A percentile compares a stretch with the other conserved stretches of the same genome.
Conservation (phyloP, 2,797 vertebrate genomes). For the Arrhamphus sclerolepis region DNA sequence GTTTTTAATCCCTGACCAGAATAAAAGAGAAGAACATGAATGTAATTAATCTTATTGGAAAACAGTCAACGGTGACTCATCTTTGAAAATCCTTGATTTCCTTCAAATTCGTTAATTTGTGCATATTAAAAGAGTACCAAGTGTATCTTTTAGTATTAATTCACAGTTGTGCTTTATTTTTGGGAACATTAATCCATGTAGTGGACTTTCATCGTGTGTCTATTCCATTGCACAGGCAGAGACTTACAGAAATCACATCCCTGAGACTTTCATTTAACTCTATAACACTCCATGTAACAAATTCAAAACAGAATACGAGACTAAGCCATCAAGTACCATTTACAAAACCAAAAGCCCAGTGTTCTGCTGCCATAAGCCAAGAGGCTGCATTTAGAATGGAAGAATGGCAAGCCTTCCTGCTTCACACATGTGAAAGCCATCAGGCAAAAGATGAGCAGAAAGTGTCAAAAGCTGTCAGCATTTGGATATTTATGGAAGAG, state of each 20-base stretch:
- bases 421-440: constrained; percentile 78
- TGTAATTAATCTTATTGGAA: constrained; percentile 5
- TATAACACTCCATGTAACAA: constrained; percentile 14
- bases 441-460: constrained; percentile 78
- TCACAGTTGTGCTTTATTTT: constrained; percentile 9
- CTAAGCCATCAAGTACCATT: constrained; percentile 22
- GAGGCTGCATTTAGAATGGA: constrained; percentile 42
- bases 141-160: constrained; percentile 17
- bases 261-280: constrained; percentile 24
- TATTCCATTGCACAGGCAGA: constrained; percentile 29
- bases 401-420: constrained; percentile 56
- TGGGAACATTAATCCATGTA: constrained; percentile 1
- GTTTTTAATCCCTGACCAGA: constrained; percentile 15
- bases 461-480: constrained; percentile 72
- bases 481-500: constrained; percentile 68
- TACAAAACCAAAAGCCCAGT: constrained; percentile 32
- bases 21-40: constrained; percentile 12
- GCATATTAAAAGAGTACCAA: constrained; percentile 11
- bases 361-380: constrained; percentile 43
- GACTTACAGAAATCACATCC: constrained; percentile 24
- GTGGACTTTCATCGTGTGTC: constrained; percentile 24
- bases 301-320: constrained; percentile 36
- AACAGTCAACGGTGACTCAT: constrained; percentile 4
- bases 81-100: constrained; percentile 7
- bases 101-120: constrained; percentile 4